Base-by-base conservation (phyloP, 2,797 vertebrate genomes). In the Pangasius mekongensis region DNA sequence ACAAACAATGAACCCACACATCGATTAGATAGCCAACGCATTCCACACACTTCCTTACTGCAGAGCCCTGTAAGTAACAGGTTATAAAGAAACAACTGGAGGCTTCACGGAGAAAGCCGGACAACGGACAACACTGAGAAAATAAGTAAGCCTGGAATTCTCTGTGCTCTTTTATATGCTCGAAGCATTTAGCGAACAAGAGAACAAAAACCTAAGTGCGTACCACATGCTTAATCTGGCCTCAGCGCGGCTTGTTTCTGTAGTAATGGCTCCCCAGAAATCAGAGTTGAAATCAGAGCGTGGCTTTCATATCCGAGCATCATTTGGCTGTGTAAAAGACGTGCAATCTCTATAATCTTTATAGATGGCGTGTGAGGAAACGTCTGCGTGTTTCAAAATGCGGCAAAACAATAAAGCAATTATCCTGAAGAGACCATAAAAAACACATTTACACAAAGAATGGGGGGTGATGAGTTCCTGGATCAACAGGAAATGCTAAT, bases 401-500 rank as follows among this genome's bases (percentile, higher is more conserved):
- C 52, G 9, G 20, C 82, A 83, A 60, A 54, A 86, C 81, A 82
- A 69, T 74, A 90, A 86, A 86, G 58, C 81, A 83, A 84, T 54
- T 78, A 71, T 85, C 74, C 54, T 66, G 73, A 84, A 85, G 84
- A 86, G 74, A 60, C 47, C 39, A 77, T 49, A 84, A 89, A 88
- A 87, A 56, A 54, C 73, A 84, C 77, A 87, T 66, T 86, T 83
- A 77, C 71, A 89, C 73, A 89, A 74, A 88, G 85, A 90, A 87
- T n/a, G 56, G 87, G 66, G 76, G 81, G 87, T 71, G 86, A 73
- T 87, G 83, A 88, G 88, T 91, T 86, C 76, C 86, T 91, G 88
- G 87, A 91, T 91, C 90, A 91, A 87, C 88, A 86, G 90, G 86
- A 90, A 88, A 89, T 88, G 87, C 88, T 90, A 88, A 90, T 86